These are phyloP conservation scores for Lasioglossum lativentre DNA, from an alignment of 2,888 invertebrate species.

Conservation along the genomic window DNA sequence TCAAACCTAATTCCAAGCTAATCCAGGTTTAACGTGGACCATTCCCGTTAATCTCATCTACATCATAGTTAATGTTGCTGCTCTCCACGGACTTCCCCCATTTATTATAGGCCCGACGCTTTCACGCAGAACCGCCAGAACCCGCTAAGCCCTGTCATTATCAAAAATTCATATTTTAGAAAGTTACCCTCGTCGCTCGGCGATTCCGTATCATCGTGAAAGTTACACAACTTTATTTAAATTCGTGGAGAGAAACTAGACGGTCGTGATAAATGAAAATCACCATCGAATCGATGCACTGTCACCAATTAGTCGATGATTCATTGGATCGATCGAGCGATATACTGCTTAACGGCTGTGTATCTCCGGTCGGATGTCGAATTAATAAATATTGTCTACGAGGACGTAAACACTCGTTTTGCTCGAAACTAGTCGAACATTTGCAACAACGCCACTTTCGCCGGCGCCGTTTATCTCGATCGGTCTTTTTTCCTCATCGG, in stretches of 20 bases:
- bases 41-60: neutral
- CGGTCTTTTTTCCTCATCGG: slow-evolving; percentile 3
- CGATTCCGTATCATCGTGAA: slow-evolving; percentile 26
- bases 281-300: neutral
- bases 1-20: neutral
- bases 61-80: neutral
- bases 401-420: neutral
- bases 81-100: neutral
- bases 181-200: slow-evolving; percentile 15
- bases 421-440: neutral
- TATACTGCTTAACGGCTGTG: neutral
- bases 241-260: slow-evolving; percentile 28
- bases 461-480: neutral
- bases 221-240: slow-evolving; percentile 41
- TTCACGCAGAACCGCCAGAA: neutral
- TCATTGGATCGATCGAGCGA: neutral
- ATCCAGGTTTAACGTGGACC: neutral
- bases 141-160: neutral
- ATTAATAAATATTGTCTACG: neutral
- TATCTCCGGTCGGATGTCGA: neutral
- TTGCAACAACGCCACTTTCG: slow-evolving; percentile 36
- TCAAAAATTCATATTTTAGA: slow-evolving; percentile 49
- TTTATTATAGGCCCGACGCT: neutral
- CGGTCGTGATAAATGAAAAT: slow-evolving; percentile 24
- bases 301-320: slow-evolving; percentile 10